Evolutionary conservation across 2,113 vertebrate genomes (phyloP).

Genomic region (pig (Sus scrofa)): DNA sequence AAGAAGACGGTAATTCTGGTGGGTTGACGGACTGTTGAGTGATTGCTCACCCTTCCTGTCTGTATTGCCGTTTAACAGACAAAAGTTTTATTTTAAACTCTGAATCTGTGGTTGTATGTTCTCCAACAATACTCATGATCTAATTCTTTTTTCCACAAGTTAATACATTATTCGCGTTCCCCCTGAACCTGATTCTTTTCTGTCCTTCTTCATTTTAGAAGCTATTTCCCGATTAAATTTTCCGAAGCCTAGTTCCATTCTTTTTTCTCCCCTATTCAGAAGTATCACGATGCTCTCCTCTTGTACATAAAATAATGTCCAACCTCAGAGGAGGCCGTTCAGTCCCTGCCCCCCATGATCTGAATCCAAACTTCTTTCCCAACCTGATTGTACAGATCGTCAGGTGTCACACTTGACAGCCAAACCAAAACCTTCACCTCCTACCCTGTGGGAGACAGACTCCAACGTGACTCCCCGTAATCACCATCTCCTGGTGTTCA

Average conservation of each 20-base stretch:
- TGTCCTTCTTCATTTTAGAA: conserved; percentile 12
- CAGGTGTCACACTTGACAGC: background rate
- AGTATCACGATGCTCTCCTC: background rate
- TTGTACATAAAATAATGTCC: background rate
- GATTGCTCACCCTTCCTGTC: background rate
- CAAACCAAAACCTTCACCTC: background rate
- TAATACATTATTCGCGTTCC: conserved; percentile 24
- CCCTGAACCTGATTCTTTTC: background rate
- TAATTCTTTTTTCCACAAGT: conserved; percentile 27
- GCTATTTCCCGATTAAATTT: conserved; percentile 5
- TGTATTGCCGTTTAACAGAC: background rate
- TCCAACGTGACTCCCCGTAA: background rate
- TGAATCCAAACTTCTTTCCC: background rate
- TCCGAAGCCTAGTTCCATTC: background rate
- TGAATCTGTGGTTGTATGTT: background rate
- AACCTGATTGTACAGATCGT: background rate
- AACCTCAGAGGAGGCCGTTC: background rate
- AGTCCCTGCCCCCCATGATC: background rate
- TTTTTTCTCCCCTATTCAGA: background rate
- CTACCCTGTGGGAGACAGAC: background rate
- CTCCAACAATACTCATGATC: background rate
- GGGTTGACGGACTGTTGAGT: background rate
- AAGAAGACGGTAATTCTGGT: background rate
- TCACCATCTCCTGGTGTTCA: background rate
- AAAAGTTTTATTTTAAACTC: conserved; percentile 11